Evolutionary conservation across 2,113 vertebrate species (phyloP).

Genomic region (Varanus salvator): DNA sequence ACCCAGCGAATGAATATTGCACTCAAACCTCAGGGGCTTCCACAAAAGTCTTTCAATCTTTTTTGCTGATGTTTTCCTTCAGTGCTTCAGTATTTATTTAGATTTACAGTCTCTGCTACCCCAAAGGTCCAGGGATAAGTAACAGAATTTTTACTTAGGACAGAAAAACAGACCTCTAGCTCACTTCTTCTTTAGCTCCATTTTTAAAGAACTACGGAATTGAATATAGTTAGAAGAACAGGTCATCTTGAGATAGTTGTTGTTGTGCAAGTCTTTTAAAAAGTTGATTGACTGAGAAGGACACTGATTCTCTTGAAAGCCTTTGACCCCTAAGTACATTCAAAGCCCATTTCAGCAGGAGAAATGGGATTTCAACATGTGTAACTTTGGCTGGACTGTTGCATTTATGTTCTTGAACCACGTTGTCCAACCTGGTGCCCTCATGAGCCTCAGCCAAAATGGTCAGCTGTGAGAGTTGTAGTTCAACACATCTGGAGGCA

Average conservation of each 20-base stretch:
- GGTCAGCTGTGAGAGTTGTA: too few species aligned
- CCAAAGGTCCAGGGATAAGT: neutral
- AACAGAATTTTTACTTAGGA: neutral
- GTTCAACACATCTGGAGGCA: too few species aligned
- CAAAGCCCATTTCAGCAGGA: neutral
- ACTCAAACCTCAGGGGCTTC: neutral
- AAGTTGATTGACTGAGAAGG: neutral
- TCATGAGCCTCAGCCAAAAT: too few species aligned
- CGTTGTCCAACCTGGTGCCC: too few species aligned
- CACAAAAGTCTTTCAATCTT: neutral
- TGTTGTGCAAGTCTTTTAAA: neutral
- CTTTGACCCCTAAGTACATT: neutral
- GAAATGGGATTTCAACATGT: neutral
- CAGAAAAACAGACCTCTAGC: neutral
- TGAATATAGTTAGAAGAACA: neutral
- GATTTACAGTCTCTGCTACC: neutral
- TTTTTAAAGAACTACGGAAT: neutral
- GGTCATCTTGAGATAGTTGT: neutral
- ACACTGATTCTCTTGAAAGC: neutral
- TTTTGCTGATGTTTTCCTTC: conserved; percentile 3
- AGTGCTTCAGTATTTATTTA: conserved; percentile 14
- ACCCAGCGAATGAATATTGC: neutral
- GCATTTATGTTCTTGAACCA: neutral
- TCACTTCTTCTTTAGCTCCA: neutral
- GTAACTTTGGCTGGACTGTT: neutral